Base-by-base conservation (phyloP, 2,888 invertebrate species). In the Caenorhabditis wallacei region DNA sequence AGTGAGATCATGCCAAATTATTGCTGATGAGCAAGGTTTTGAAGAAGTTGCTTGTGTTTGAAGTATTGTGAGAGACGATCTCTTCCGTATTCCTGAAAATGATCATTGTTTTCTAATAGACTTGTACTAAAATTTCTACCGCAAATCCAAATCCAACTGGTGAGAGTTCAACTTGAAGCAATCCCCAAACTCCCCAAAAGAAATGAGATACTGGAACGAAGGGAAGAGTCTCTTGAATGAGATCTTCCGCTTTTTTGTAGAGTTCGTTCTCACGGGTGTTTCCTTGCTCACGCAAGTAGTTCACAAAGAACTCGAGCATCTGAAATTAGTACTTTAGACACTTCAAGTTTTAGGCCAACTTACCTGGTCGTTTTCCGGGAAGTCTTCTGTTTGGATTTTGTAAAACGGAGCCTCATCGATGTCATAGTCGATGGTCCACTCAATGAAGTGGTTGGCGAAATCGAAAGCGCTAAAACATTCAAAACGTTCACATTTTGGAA, bases 381-480 rank as follows among this genome's bases (percentile, higher is more conserved):
- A 88, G 51, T 86, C 68, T 20, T 82, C 80, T 10, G 66, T 35
- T 40, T 81, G 79, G 13, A 95, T 95, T 80, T 93, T 94, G 93
- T 95, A 97, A 92, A 95, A 95, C 0, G 97, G 97, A 88, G 94
- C 94, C 40, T 95, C 94, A 0, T 95, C 94, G 78, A 95, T 94
- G 0, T 95, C 96, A 92, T 97, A 97, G 92, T 97, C 96, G 92
- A 96, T 96, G 0, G 94, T 94, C 96, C 96, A 93, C 92, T 97
- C 97, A 84, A 96, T 94, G 92, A 97, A 97, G 91, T 97, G 97
- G 93, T 97, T 97, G 2, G 97, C 97, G 64, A 97, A 93, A 92
- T 97, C 97, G 92, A 97, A 97, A 0, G 95, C 96, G 66, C 97
- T 92, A 85, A 46, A 76, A 68, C 8, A 48, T 4, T n/a, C n/a